These are phyloP conservation scores for Gopherus flavomarginatus DNA, from an alignment of 2,113 vertebrate genomes.

Conservation along the genomic window DNA sequence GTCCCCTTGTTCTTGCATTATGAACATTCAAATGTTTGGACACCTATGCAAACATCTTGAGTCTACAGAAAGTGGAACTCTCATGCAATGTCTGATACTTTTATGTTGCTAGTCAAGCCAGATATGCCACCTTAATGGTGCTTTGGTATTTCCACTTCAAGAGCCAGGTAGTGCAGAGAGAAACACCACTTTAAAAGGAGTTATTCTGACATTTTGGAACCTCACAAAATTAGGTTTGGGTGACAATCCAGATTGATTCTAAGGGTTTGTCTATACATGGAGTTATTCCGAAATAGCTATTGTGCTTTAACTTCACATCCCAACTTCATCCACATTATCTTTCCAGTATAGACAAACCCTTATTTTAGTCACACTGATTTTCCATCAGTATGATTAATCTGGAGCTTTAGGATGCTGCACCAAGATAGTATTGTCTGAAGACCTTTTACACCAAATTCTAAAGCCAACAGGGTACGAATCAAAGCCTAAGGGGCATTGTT, in stretches of 20 bases:
- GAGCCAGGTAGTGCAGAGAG: not conserved
- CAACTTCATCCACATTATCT: not conserved
- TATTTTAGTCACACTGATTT: not conserved
- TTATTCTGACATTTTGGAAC: not conserved
- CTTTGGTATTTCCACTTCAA: not conserved
- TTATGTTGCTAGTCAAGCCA: not conserved
- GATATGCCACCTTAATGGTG: not conserved
- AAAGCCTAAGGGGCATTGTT: constrained; percentile 10
- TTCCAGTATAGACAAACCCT: not conserved
- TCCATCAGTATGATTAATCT: not conserved
- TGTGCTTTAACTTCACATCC: not conserved
- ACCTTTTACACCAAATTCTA: not conserved
- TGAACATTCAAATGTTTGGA: not conserved
- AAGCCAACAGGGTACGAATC: not conserved
- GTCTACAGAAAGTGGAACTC: not conserved
- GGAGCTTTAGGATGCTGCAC: not conserved
- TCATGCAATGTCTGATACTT: not conserved
- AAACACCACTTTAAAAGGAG: not conserved
- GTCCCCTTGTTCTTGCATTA: not conserved
- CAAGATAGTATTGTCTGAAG: not conserved
- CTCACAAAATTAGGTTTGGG: not conserved
- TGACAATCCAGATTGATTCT: not conserved
- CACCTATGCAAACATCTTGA: rapidly evolving
- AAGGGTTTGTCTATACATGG: not conserved
- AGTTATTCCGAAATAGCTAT: not conserved